These are phyloP conservation scores for Huso huso DNA, from an alignment of 2,797 vertebrate genomes.

Conservation along the genomic window DNA sequence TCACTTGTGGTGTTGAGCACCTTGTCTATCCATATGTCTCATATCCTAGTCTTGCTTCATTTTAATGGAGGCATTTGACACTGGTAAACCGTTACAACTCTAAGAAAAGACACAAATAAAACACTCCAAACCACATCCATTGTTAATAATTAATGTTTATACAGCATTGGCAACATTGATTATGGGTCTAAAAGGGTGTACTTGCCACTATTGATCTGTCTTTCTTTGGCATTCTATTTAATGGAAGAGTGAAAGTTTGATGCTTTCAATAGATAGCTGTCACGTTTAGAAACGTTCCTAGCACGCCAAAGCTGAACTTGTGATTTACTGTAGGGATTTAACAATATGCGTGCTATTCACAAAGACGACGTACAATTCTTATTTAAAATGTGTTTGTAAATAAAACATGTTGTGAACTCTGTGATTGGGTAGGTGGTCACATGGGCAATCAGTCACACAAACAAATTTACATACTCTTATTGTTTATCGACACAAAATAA, in stretches of 20 bases:
- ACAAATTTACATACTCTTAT: no score
- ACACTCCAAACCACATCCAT: constrained; percentile 41
- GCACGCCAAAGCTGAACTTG: no score
- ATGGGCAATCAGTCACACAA: no score
- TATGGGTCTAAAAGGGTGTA: constrained; percentile 48
- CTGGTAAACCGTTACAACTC: constrained; percentile 32
- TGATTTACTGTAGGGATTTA: no score
- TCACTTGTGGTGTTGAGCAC: constrained; percentile 4
- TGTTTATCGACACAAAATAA: no score
- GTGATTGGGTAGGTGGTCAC: no score
- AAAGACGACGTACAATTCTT: no score
- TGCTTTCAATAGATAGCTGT: not conserved
- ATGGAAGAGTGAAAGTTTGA: not conserved
- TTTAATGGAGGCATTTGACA: constrained; percentile 25
- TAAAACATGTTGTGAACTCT: no score
- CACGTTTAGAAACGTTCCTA: not conserved
- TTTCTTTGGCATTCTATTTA: not conserved
- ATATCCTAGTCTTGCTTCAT: not conserved
- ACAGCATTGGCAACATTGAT: constrained; percentile 50
- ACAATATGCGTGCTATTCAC: no score
- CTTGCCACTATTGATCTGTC: constrained; percentile 38
- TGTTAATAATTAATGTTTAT: constrained; percentile 54
- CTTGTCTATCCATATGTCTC: constrained; percentile 3
- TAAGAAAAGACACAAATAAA: constrained; percentile 51
- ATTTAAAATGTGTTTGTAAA: no score